Base-by-base conservation (phyloP, 2,113 vertebrate genomes). In the Rana temporaria region DNA sequence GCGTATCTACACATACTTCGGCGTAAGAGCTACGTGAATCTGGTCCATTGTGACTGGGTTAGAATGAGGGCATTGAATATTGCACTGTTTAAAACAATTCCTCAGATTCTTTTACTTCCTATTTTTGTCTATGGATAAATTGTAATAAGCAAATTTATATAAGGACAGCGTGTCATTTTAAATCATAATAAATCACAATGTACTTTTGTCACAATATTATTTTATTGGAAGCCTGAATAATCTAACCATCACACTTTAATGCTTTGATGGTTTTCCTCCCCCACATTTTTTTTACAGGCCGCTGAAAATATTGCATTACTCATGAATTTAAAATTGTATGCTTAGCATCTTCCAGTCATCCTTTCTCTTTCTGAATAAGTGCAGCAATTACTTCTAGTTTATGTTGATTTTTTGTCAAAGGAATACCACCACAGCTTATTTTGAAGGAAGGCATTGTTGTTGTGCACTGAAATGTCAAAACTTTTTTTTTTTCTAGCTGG, bases 201-300 rank as follows among this genome's bases (percentile, higher is more conserved):
- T 42, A 62, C 66, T 62, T 59, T 59, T 80, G 78, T 80, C 78
- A 80, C 78, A 80, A 80, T 80, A 80, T 70, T 80, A 59, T 81
- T 72, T 73, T 72, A 64, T 81, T 81, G 57, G 79, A 72, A 72
- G 68, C 53, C 38, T 26, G 79, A 48, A 81, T 63, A 72, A 81
- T 72, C 34, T 72, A 42, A 42, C 79, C 67, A 81, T 72, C 59
- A 64, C 68, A 72, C 59, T 72, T 62, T 64, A 64, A 64, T 81
- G 79, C 79, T 72, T 62, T 53, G 20, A 72, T 81, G 57, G 6
- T 81, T 81, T 72, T 79, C 57, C 69, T 26, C 79, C 69, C 34
- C 79, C 79, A 72, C 68, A 81, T 53, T 18, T 63, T 63, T 60
- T 42, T 32, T 80, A 80, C 56, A 80, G 70, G 24, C 78, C 60